phyloP scores from a whole-genome alignment of 2,797 vertebrate genomes.

The Peromyscus nudipes region DNA sequence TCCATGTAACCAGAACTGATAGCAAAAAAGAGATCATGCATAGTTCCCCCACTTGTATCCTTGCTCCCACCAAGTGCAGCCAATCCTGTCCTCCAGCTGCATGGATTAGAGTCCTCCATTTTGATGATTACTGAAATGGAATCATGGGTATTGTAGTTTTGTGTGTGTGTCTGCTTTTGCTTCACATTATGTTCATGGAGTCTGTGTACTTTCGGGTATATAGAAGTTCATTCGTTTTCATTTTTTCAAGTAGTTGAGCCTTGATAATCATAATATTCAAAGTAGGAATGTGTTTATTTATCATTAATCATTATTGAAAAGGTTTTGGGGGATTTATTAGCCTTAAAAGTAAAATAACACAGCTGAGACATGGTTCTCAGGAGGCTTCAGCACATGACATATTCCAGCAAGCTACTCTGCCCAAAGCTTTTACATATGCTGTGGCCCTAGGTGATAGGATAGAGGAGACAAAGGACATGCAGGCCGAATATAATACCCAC shows the following conservation, averaged over 20 bases:
- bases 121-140: constrained; percentile 22
- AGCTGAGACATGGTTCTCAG: background rate
- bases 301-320: background rate
- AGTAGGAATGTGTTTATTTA: constrained; percentile 35
- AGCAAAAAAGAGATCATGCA: constrained; percentile 2
- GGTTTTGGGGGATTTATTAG: background rate
- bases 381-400: background rate
- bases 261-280: background rate
- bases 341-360: constrained; percentile 50
- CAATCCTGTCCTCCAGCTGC: background rate
- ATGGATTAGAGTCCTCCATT: background rate
- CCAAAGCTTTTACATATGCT: background rate
- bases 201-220: background rate
- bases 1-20: background rate
- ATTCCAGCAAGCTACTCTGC: constrained; percentile 42
- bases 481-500: constrained; percentile 79
- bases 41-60: background rate
- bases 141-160: background rate
- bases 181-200: background rate
- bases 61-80: background rate
- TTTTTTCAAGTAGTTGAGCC: constrained; percentile 50
- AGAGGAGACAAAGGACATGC: constrained; percentile 77
- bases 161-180: background rate
- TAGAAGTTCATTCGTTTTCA: background rate
- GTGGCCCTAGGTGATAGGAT: constrained; percentile 37